A percentile compares a stretch with the other conserved stretches of the same genome.
These are phyloP conservation scores for Dryococelus australis DNA, from an alignment of 2,888 invertebrate species.

Conservation along the genomic window DNA sequence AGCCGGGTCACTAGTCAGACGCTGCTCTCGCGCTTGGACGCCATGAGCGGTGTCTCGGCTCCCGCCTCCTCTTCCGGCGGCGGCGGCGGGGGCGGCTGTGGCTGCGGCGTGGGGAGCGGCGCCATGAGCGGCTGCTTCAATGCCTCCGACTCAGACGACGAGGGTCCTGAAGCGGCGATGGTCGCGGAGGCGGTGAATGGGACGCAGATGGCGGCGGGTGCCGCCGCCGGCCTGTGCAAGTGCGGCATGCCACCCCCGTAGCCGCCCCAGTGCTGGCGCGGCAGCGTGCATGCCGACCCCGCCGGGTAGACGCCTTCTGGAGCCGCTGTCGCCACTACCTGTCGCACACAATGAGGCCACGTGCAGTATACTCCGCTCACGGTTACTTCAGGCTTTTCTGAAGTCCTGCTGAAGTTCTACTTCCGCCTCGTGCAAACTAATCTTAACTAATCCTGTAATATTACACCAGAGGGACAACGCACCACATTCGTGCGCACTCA, in stretches of 20 bases:
- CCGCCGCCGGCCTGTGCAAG: constrained; percentile 55
- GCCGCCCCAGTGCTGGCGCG: constrained; percentile 69
- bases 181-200: constrained; percentile 52
- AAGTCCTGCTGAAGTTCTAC: too few species aligned
- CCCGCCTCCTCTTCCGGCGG: constrained; percentile 63
- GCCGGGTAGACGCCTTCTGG: constrained; percentile 48
- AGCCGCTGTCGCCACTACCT: neutral
- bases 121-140: neutral
- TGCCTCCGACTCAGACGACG: constrained; percentile 66
- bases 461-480: too few species aligned
- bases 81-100: constrained; percentile 53
- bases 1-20: constrained; percentile 75
- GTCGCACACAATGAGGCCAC: neutral
- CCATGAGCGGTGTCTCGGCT: constrained; percentile 68
- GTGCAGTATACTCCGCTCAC: too few species aligned
- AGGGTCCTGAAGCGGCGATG: constrained; percentile 64
- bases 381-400: too few species aligned
- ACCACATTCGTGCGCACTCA: too few species aligned
- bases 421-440: too few species aligned
- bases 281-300: constrained; percentile 74
- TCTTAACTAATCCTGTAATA: too few species aligned
- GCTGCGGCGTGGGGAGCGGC: constrained; percentile 49
- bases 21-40: constrained; percentile 69
- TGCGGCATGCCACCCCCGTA: constrained; percentile 39
- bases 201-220: constrained; percentile 36